Base-by-base conservation (phyloP, 2,113 vertebrate species). In the Reinhardtius hippoglossoides region DNA sequence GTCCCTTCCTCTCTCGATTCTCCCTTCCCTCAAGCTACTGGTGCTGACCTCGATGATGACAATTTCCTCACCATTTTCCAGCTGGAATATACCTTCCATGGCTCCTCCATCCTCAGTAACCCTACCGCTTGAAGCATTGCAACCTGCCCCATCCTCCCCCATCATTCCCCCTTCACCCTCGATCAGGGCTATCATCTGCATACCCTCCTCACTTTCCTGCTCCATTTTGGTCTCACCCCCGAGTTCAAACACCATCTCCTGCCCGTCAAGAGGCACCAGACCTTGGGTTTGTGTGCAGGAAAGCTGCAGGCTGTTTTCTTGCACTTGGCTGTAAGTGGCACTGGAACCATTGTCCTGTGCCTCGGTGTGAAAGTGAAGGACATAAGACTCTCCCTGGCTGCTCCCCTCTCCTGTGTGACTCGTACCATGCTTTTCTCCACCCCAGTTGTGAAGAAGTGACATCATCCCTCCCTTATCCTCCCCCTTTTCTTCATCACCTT, bases 21-120 rank as follows among this genome's bases (percentile, higher is more conserved):
- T 69, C n/a, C 87, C 91, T 3, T 94, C 94, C 64, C 90, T 89
- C 52, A 95, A 68, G 63, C 91, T 89, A 62, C 94, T 95, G 58
- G 94, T 95, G 86, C 94, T 95, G 24, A 95, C 94, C 78, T 95
- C 94, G 40, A 95, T 95, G 70, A 95, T 95, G 26, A 95, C 94
- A 27, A 95, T 95, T 67, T 93, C 94, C 68, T 95, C 93, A 14
- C 94, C 94, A n/a, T 91, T 91, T 71, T 93, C 91, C 58, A 95
- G 75, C 80, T 94, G 94, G 80, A 94, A 95, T 65, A 95, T 91
- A 52, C 90, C 75, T 27, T 92, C 93, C 93, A 94, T 93, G 31
- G 81, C 78, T 10, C 71, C 91, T 12, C 84, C 75, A 7, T 79
- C 85, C 48, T 90, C 83, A 24, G 78, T 72, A 24, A 82, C 82